Evolutionary conservation across 92 coral and sea anemone species (phyloP).

Genomic region (Virgularia gustaviana): DNA sequence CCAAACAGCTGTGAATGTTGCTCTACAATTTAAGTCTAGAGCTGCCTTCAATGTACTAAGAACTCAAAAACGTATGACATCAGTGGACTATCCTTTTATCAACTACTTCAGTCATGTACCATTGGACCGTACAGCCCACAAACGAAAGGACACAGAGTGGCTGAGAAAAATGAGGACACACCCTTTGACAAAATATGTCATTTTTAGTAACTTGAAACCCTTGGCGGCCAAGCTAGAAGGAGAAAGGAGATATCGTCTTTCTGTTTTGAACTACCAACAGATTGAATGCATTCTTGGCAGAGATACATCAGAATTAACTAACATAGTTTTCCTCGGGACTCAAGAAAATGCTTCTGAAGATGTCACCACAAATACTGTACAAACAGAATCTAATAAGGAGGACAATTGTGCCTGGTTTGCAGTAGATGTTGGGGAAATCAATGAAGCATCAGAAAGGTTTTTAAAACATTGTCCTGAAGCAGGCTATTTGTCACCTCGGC

Average conservation of each 20-base stretch:
- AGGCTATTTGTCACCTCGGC: conserved; percentile 18
- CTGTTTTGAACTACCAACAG: conserved; percentile 12
- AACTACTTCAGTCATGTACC: conserved; percentile 35
- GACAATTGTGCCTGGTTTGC: conserved; percentile 27
- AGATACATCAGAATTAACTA: not conserved
- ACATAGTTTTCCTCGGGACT: conserved; percentile 28
- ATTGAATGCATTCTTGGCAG: not conserved
- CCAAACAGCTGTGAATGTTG: conserved; percentile 32
- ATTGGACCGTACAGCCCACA: conserved; percentile 27
- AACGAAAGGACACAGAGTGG: conserved; percentile 20
- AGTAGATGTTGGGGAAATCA: conserved; percentile 19
- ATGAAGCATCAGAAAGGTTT: conserved; percentile 6
- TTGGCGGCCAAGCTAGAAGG: conserved; percentile 25
- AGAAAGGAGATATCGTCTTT: conserved; percentile 21
- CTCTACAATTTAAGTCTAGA: conserved; percentile 24
- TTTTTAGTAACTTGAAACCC: conserved; percentile 33
- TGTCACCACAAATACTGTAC: not conserved
- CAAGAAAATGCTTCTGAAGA: conserved; percentile 1
- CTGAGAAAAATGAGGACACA: conserved; percentile 21
- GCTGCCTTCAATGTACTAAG: conserved; percentile 26
- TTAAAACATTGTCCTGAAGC: conserved; percentile 19
- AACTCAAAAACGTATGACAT: conserved; percentile 30
- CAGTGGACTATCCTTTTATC: conserved; percentile 15
- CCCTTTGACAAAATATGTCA: conserved; percentile 14
- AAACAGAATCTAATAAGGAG: not conserved